phyloP scores from a whole-genome alignment of 2,113 vertebrate species.

The Psettodes erumei region DNA sequence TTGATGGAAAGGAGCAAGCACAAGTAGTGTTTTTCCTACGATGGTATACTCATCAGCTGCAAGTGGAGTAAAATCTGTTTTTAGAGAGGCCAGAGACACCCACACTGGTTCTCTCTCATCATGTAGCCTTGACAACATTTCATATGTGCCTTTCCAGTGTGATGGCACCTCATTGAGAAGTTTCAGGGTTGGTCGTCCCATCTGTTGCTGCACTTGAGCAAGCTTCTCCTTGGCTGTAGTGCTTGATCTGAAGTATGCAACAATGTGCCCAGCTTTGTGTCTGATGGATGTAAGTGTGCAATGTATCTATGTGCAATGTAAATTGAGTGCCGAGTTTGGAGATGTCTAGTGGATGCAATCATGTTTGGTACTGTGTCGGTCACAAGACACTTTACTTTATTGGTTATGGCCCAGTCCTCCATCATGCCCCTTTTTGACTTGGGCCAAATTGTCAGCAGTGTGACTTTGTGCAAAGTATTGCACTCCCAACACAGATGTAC shows the following conservation, averaged over 20 bases:
- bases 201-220: too few relatives aligned
- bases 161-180: slow-evolving; percentile 25
- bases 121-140: too few relatives aligned
- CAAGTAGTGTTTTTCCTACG: neutral
- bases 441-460: neutral
- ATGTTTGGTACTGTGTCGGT: neutral
- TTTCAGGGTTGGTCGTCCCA: slow-evolving; percentile 9
- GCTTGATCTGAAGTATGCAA: slow-evolving; percentile 2
- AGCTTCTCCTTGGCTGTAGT: slow-evolving; percentile 23
- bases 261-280: slow-evolving; percentile 11
- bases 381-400: neutral
- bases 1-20: slow-evolving; percentile 2
- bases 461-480: neutral
- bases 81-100: slow-evolving; percentile 7
- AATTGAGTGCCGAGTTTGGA: too few relatives aligned
- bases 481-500: too few relatives aligned
- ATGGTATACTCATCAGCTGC: too few relatives aligned
- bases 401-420: neutral
- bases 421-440: slow-evolving; percentile 1
- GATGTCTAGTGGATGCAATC: neutral
- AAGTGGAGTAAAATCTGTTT: too few relatives aligned
- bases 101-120: too few relatives aligned
- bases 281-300: slow-evolving; percentile 1
- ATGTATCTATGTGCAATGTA: neutral
- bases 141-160: too few relatives aligned